These are phyloP conservation scores for Periphyllus acericola DNA, from an alignment of 2,888 invertebrate genomes.

Conservation along the genomic window DNA sequence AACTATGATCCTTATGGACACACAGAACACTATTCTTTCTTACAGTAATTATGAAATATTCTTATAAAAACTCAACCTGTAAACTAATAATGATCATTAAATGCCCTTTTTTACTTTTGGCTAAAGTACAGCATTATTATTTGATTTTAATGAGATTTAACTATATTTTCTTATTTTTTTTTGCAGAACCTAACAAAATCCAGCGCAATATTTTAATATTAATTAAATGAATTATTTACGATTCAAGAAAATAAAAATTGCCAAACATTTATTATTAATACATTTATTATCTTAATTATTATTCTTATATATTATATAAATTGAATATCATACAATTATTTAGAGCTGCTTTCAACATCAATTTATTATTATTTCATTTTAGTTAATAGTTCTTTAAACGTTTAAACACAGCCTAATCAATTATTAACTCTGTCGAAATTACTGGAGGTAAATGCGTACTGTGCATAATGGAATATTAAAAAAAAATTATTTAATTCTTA, in stretches of 20 bases:
- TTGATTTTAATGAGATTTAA: background rate
- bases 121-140: too few relatives aligned
- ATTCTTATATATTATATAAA: slow-evolving; percentile 60
- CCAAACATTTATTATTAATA: slow-evolving; percentile 61
- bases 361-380: slow-evolving; percentile 54
- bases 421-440: slow-evolving; percentile 47
- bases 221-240: slow-evolving; percentile 48
- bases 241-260: slow-evolving; percentile 59
- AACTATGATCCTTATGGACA: too few relatives aligned
- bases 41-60: too few relatives aligned
- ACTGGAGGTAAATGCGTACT: slow-evolving; percentile 48
- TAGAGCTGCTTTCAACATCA: slow-evolving; percentile 56
- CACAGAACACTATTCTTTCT: too few relatives aligned
- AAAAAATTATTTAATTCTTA: slow-evolving; percentile 42
- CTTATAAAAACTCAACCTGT: too few relatives aligned
- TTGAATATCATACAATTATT: slow-evolving; percentile 53
- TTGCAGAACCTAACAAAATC: slow-evolving; percentile 56
- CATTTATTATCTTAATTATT: slow-evolving; percentile 60
- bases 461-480: slow-evolving; percentile 53
- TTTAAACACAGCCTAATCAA: slow-evolving; percentile 44
- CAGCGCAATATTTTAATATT: slow-evolving; percentile 48
- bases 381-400: slow-evolving; percentile 48
- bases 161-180: slow-evolving; percentile 1
- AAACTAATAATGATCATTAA: too few relatives aligned
- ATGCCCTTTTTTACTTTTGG: too few relatives aligned